A percentile compares a stretch with the other conserved stretches of the same genome.
Conservation (phyloP, 1,140 invertebrate species). For the Colletes gigas region DNA sequence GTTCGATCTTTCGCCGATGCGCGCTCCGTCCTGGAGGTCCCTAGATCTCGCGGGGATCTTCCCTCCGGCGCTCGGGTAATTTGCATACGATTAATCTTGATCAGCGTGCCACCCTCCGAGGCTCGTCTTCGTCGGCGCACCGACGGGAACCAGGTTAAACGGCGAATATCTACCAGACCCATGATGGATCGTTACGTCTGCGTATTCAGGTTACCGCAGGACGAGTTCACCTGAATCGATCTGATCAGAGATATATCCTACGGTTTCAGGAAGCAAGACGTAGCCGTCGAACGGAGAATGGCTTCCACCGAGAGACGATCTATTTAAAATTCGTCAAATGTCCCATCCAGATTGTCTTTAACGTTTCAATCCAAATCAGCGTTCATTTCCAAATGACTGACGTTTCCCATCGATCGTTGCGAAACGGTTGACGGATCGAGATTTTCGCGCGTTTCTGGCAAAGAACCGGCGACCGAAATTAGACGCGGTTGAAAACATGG, state of each 20-base stretch:
- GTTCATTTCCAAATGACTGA: no score
- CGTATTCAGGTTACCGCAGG: conserved; percentile 36
- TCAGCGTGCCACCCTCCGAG: conserved; percentile 47
- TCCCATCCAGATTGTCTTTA: no score
- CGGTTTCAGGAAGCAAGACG: background rate
- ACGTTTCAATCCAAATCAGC: no score
- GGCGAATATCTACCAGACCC: conserved; percentile 39
- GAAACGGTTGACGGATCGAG: background rate
- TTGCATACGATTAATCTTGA: conserved; percentile 69
- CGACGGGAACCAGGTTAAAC: conserved; percentile 56
- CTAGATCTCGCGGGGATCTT: conserved; percentile 46
- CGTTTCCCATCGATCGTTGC: background rate
- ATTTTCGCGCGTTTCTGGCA: conserved; percentile 16
- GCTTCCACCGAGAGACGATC: no score
- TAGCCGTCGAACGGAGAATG: background rate
- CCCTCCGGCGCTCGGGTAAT: conserved; percentile 44
- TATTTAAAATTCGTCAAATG: background rate
- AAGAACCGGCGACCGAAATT: conserved; percentile 10
- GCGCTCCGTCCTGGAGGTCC: background rate
- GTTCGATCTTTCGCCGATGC: conserved; percentile 39
- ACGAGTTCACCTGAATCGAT: conserved; percentile 52
- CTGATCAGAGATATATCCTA: conserved; percentile 37
- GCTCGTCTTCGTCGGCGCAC: conserved; percentile 47
- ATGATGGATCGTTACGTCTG: conserved; percentile 61
- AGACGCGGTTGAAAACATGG: conserved; percentile 22